Conservation (phyloP, 2,797 vertebrate species). For the Nothura maculosa region DNA sequence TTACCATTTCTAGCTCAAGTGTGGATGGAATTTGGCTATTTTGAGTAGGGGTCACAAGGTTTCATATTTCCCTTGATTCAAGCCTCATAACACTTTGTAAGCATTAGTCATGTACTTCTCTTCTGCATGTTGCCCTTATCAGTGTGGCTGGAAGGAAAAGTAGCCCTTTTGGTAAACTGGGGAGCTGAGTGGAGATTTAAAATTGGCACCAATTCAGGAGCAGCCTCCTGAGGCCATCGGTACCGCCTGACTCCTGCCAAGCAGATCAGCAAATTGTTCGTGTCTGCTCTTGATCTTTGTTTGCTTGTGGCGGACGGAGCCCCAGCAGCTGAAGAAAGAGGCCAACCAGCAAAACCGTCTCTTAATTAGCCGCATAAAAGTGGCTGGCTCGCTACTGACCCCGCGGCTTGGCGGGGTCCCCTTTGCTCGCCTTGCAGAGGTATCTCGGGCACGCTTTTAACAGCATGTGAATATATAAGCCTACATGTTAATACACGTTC, state of each 20-base stretch:
- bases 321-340: slow-evolving; percentile 14
- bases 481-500: not conserved
- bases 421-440: not conserved
- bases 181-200: not conserved
- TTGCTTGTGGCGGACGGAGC: not conserved
- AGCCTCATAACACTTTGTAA: slow-evolving; percentile 10
- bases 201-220: slow-evolving; percentile 9
- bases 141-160: slow-evolving; percentile 29
- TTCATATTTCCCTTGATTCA: slow-evolving; percentile 49
- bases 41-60: slow-evolving; percentile 59
- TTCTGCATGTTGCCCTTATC: not conserved
- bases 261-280: not conserved
- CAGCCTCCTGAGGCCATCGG: not conserved
- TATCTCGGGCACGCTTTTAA: not conserved
- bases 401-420: not conserved
- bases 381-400: not conserved
- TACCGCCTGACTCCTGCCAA: slow-evolving; percentile 15
- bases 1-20: slow-evolving; percentile 21
- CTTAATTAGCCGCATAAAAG: not conserved
- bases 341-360: not conserved
- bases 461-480: slow-evolving; percentile 9
- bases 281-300: slow-evolving; percentile 41
- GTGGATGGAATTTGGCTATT: slow-evolving; percentile 46
- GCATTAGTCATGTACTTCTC: slow-evolving; percentile 20
- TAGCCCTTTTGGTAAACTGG: slow-evolving; percentile 19